Conservation (phyloP, 1,140 invertebrate genomes). For the Gryllus bimaculatus region DNA sequence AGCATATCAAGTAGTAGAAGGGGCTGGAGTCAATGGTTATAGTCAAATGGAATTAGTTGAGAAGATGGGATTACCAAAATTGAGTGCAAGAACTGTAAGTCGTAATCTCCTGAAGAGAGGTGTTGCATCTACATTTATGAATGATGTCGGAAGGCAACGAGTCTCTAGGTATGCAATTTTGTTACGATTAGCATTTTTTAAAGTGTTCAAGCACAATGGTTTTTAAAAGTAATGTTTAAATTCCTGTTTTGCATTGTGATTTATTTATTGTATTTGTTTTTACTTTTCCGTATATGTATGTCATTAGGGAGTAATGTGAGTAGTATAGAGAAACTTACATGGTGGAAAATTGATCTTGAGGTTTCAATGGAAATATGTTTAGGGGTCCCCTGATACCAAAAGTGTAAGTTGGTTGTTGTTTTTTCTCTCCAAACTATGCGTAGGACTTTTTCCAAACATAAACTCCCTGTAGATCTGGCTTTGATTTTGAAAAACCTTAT, state of each 20-base stretch:
- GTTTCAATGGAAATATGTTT: too few relatives aligned
- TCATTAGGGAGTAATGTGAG: too few relatives aligned
- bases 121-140: conserved; percentile 39
- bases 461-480: too few relatives aligned
- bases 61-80: conserved; percentile 40
- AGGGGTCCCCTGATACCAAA: too few relatives aligned
- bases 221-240: background rate
- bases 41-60: conserved; percentile 37
- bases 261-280: background rate
- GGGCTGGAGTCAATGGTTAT: conserved; percentile 36
- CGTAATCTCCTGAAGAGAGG: conserved; percentile 39
- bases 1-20: conserved; percentile 38
- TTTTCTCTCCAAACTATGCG: too few relatives aligned
- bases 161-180: conserved; percentile 12
- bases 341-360: too few relatives aligned
- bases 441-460: too few relatives aligned
- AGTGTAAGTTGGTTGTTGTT: too few relatives aligned
- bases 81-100: conserved; percentile 40
- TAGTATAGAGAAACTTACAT: too few relatives aligned
- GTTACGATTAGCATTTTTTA: conserved; percentile 7
- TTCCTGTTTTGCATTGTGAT: background rate
- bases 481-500: too few relatives aligned
- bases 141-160: conserved; percentile 43
- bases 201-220: background rate
- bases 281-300: too few relatives aligned